These are phyloP conservation scores for Bombus superbus DNA, from an alignment of 1,140 invertebrate species.

Conservation along the genomic window DNA sequence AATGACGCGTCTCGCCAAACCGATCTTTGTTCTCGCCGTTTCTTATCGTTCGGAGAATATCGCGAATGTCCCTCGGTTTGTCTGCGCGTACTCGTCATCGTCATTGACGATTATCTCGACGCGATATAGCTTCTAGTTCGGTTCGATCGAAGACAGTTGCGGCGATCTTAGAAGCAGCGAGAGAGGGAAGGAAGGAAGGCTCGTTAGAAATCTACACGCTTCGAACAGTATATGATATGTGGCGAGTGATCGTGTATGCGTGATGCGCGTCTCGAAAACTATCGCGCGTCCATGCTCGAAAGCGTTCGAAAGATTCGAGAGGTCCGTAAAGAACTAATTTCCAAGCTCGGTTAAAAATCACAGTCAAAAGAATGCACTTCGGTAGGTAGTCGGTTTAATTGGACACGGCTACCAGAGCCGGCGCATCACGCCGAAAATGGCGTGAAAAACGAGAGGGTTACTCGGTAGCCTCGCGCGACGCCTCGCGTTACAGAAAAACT, in stretches of 20 bases:
- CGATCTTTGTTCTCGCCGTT: background rate
- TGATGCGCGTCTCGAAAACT: background rate
- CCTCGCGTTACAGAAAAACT: conserved; percentile 52
- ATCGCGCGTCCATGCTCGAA: background rate
- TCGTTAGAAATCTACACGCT: conserved; percentile 30
- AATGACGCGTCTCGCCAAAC: conserved; percentile 34
- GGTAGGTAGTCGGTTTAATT: conserved; percentile 26
- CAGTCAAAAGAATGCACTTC: conserved; percentile 45
- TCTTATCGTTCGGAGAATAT: too few relatives aligned
- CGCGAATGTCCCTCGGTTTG: too few relatives aligned
- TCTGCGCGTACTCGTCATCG: too few relatives aligned
- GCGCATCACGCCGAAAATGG: background rate
- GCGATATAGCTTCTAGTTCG: too few relatives aligned
- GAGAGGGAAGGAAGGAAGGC: background rate
- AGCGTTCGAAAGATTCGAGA: conserved; percentile 15
- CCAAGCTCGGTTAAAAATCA: conserved; percentile 51
- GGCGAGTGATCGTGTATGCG: background rate
- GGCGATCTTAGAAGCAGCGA: background rate
- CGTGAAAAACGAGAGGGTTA: background rate
- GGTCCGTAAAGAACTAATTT: conserved; percentile 29
- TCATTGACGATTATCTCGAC: background rate
- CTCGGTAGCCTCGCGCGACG: conserved; percentile 5
- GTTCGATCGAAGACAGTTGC: too few relatives aligned
- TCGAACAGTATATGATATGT: conserved; percentile 38
- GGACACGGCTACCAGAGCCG: background rate